phyloP scores from a whole-genome alignment of 2,888 invertebrate species.

The Operophtera brumata region DNA sequence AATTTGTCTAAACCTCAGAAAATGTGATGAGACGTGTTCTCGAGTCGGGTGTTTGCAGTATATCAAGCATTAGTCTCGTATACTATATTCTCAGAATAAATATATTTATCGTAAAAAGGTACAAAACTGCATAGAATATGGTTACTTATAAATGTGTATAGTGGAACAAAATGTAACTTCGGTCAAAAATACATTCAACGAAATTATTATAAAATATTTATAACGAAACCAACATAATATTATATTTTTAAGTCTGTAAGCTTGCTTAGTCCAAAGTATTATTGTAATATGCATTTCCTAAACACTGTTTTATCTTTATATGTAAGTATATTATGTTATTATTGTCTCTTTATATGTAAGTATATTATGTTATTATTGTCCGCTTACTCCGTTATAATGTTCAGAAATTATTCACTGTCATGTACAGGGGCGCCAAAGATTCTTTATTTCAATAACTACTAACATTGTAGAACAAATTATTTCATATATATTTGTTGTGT shows the following conservation, averaged over 20 bases:
- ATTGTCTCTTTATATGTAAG: neutral
- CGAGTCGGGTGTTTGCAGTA: too few relatives aligned
- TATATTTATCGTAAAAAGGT: neutral
- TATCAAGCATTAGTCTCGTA: neutral
- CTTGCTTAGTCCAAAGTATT: conserved; percentile 28
- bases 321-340: neutral
- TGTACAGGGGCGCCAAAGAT: conserved; percentile 12
- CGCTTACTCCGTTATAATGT: neutral
- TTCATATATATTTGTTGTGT: too few relatives aligned
- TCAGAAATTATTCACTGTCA: neutral
- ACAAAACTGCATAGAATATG: too few relatives aligned
- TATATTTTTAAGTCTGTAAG: conserved; percentile 16
- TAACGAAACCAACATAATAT: conserved; percentile 14
- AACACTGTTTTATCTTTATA: conserved; percentile 15
- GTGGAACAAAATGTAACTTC: too few relatives aligned
- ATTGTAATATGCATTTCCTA: conserved; percentile 24
- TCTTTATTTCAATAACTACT: conserved; percentile 7
- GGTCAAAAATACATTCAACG: conserved; percentile 18
- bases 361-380: neutral
- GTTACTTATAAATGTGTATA: too few relatives aligned
- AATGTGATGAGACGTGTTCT: too few relatives aligned
- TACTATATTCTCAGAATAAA: neutral
- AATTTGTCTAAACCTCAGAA: too few relatives aligned
- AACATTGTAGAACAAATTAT: conserved; percentile 18
- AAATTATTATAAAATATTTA: neutral